phyloP scores from a whole-genome alignment of 2,113 vertebrate species.

The Perccottus glenii region DNA sequence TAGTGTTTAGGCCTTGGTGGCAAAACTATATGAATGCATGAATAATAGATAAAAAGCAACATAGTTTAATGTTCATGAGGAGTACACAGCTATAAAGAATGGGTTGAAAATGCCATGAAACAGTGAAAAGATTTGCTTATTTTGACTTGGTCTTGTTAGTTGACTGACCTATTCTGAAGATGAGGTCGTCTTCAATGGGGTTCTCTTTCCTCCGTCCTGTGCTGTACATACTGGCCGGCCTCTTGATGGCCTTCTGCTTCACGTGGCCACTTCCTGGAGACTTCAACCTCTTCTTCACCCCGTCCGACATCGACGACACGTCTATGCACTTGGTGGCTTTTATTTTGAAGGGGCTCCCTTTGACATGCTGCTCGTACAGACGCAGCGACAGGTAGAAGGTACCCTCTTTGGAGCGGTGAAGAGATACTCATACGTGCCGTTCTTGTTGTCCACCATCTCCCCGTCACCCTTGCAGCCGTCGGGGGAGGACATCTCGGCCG shows the following conservation, averaged over 20 bases:
- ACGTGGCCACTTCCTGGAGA: slow-evolving; percentile 90
- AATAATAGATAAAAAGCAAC: too few relatives aligned
- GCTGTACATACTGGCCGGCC: slow-evolving; percentile 97
- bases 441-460: slow-evolving; percentile 95
- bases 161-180: slow-evolving; percentile 90
- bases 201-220: slow-evolving; percentile 95
- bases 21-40: too few relatives aligned
- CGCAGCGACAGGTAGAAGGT: slow-evolving; percentile 88
- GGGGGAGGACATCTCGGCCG: slow-evolving; percentile 88
- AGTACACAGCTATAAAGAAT: too few relatives aligned
- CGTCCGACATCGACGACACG: slow-evolving; percentile 85
- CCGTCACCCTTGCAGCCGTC: slow-evolving; percentile 87
- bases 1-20: too few relatives aligned
- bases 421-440: slow-evolving; percentile 94
- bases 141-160: too few relatives aligned
- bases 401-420: slow-evolving; percentile 91
- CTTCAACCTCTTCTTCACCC: slow-evolving; percentile 90
- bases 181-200: slow-evolving; percentile 93
- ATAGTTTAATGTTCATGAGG: too few relatives aligned
- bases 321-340: slow-evolving; percentile 88
- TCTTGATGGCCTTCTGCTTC: slow-evolving; percentile 93
- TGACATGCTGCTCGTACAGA: slow-evolving; percentile 94
- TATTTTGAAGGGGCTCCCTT: slow-evolving; percentile 94
- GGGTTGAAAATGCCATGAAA: too few relatives aligned
- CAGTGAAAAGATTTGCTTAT: too few relatives aligned